Base-by-base conservation (phyloP, 2,888 invertebrate species). In the Amaurobius ferox region DNA sequence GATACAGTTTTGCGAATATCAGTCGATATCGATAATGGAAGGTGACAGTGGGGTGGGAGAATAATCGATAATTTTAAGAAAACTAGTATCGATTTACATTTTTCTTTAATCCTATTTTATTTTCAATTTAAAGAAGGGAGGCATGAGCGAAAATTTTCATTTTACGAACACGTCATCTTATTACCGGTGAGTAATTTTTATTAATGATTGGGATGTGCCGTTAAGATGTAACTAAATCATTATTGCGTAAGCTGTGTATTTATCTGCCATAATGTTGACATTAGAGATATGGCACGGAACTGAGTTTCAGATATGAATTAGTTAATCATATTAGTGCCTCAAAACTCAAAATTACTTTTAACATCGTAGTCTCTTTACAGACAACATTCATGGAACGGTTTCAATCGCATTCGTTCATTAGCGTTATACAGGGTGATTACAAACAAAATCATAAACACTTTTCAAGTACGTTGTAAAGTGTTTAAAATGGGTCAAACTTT, bases 31-130 rank as follows among this genome's bases (percentile, higher is more conserved):
- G 81, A 83, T 83, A 83, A 83, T 61, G 76, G 68, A 40, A 44
- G 44, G 55, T 70, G 81, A 76, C 81, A 83, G 76, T 76, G 55
- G 74, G 61, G 68, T 70, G 30, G 76, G 81, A n/a, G 64, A 62
- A 71, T 76, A 76, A 70, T 83, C 81, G 81, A 83, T 83, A 83
- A 76, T 76, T 83, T 76, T 83, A 62, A 70, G 81, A 83, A 83
- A 83, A 76, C 81, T 70, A 64, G 62, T 76, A 83, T 83, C 71
- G 81, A 83, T 83, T 76, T 76, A 70, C 64, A 71, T 70, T 83
- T 83, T 74, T 76, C 81, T 74, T 83, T 83, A 83, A 76, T 83
- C 64, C 64, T 64, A 44, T 83, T 76, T 74, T 83, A 68, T 76
- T 83, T 81, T 62, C 40, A 68, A 48, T 83, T 83, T 76, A 19